phyloP scores from a whole-genome alignment of 2,797 vertebrate species.

The Acanthurus lineatus region DNA sequence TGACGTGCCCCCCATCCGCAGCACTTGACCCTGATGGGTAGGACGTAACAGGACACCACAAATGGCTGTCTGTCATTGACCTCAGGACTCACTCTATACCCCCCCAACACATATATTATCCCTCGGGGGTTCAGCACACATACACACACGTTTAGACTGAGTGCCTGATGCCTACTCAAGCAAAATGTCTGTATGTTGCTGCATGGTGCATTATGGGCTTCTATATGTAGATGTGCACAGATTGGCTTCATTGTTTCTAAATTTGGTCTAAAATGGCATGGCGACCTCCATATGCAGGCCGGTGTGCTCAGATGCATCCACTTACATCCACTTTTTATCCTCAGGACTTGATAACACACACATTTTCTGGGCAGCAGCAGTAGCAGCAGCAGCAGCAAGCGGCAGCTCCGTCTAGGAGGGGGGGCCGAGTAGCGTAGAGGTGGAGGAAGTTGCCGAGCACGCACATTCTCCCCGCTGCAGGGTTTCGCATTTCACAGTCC shows the following conservation, averaged over 20 bases:
- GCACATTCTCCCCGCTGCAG: slow-evolving; percentile 75
- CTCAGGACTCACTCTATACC: slow-evolving; percentile 52
- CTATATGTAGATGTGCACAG: slow-evolving; percentile 39
- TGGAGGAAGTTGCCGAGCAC: slow-evolving; percentile 73
- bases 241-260: slow-evolving; percentile 36
- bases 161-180: slow-evolving; percentile 59
- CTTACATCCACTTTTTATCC: slow-evolving; percentile 18
- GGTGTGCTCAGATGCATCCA: slow-evolving; percentile 39
- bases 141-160: slow-evolving; percentile 21
- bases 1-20: slow-evolving; percentile 27
- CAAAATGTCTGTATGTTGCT: slow-evolving; percentile 46
- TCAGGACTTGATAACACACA: slow-evolving; percentile 28
- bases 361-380: slow-evolving; percentile 16
- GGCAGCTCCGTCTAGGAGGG: slow-evolving; percentile 43
- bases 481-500: slow-evolving; percentile 82
- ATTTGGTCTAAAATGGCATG: slow-evolving; percentile 19
- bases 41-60: slow-evolving; percentile 68
- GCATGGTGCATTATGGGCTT: slow-evolving; percentile 33
- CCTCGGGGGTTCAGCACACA: slow-evolving; percentile 33
- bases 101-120: slow-evolving; percentile 60
- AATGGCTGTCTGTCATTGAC: slow-evolving; percentile 71
- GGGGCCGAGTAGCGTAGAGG: slow-evolving; percentile 35
- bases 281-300: slow-evolving; percentile 38
- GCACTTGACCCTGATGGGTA: slow-evolving; percentile 71
- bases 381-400: slow-evolving; percentile 4